phyloP scores from a whole-genome alignment of 2,113 vertebrate species.

The Labeo catla region DNA sequence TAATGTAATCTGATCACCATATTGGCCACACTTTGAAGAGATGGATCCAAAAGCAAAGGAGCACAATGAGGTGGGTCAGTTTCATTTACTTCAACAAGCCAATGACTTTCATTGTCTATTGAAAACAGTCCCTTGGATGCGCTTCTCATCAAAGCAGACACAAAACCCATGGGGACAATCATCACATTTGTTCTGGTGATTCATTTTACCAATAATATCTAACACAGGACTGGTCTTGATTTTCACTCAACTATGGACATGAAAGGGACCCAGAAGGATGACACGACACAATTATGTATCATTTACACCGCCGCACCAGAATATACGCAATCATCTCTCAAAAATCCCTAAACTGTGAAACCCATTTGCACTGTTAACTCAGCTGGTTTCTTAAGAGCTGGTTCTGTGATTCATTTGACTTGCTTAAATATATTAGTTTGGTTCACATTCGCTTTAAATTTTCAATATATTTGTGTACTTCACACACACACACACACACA shows the following conservation, averaged over 20 bases:
- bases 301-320: not conserved
- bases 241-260: not conserved
- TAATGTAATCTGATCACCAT: constrained; percentile 61
- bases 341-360: constrained; percentile 14
- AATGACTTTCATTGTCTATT: constrained; percentile 35
- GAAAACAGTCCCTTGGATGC: constrained; percentile 39
- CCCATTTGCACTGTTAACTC: constrained; percentile 17
- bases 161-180: constrained; percentile 18
- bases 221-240: constrained; percentile 31
- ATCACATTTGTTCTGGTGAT: constrained; percentile 37
- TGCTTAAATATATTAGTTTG: not conserved
- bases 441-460: not conserved
- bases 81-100: constrained; percentile 39
- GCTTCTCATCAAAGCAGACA: constrained; percentile 32
- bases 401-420: not conserved
- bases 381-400: constrained; percentile 9
- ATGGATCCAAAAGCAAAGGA: constrained; percentile 55
- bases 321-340: constrained; percentile 6
- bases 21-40: constrained; percentile 63
- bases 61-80: constrained; percentile 57
- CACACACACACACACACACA: too few species aligned
- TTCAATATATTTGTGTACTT: not conserved
- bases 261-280: not conserved
- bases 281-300: not conserved
- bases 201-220: constrained; percentile 33